A percentile compares a stretch with the other conserved stretches of the same genome.
These are phyloP conservation scores for Willowsia nigromaculata DNA, from an alignment of 2,888 invertebrate genomes.

Conservation along the genomic window DNA sequence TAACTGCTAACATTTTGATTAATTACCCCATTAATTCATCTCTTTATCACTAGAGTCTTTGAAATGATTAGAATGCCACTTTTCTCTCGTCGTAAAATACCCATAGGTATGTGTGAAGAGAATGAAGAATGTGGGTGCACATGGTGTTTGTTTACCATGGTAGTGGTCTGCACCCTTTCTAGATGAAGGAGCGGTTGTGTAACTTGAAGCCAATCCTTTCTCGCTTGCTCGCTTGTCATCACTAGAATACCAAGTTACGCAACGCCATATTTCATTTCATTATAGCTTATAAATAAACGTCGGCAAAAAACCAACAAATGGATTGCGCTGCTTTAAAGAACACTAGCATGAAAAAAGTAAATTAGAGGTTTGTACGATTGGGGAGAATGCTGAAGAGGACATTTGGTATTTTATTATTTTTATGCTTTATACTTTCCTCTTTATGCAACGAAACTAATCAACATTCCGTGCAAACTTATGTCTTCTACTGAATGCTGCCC, in stretches of 20 bases:
- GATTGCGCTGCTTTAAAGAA: background rate
- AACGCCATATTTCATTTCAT: slow-evolving; percentile 29
- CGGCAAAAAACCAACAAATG: background rate
- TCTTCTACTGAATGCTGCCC: background rate
- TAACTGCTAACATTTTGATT: slow-evolving; percentile 48
- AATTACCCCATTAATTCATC: slow-evolving; percentile 46
- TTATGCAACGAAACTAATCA: background rate
- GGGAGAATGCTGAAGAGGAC: background rate
- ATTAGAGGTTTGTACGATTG: too few species aligned
- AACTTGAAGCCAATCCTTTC: background rate
- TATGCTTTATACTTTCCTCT: too few species aligned
- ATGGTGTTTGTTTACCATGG: background rate
- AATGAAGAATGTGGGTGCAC: background rate
- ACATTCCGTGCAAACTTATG: background rate
- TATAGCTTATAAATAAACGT: background rate
- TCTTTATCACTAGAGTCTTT: background rate
- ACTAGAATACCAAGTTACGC: slow-evolving; percentile 30
- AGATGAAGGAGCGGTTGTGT: background rate
- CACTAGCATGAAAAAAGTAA: too few species aligned
- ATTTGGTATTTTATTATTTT: background rate
- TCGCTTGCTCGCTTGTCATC: background rate
- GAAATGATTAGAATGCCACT: background rate
- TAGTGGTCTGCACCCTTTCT: background rate
- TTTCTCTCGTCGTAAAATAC: background rate
- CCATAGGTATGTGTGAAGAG: background rate